Evolutionary conservation across 2,797 vertebrate genomes (phyloP).

Genomic region (Lacerta bilineata): DNA sequence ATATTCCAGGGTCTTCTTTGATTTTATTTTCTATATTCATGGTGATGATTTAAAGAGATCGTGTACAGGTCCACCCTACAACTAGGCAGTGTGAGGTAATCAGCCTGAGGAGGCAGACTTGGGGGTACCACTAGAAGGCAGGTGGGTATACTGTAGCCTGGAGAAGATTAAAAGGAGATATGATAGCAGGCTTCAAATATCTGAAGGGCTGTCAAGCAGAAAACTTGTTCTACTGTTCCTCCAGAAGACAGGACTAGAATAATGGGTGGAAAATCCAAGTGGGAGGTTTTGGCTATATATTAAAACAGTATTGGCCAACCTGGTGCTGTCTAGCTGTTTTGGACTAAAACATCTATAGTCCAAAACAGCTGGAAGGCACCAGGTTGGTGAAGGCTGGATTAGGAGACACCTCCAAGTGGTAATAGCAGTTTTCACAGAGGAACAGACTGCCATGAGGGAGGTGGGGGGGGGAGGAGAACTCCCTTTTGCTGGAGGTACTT

Average conservation of each 20-base stretch:
- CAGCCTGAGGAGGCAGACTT: neutral
- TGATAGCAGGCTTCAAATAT: neutral
- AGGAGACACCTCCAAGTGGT: no score
- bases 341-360: no score
- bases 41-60: neutral
- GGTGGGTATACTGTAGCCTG: neutral
- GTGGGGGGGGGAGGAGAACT: no score
- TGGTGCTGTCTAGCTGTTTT: no score
- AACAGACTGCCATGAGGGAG: no score
- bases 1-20: neutral
- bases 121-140: neutral
- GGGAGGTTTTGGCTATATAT: neutral
- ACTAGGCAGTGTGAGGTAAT: neutral
- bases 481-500: no score
- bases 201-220: neutral
- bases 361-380: no score
- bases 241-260: neutral
- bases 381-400: no score
- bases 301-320: no score
- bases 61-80: neutral
- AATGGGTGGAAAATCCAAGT: neutral
- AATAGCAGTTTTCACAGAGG: no score
- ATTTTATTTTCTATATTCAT: neutral
- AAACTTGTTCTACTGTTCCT: neutral
- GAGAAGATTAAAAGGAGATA: neutral